Percentiles rank a stretch among this genome's conserved stretches.
phyloP scores from a whole-genome alignment of 1,140 invertebrate genomes.

The Lethocerus indicus region DNA sequence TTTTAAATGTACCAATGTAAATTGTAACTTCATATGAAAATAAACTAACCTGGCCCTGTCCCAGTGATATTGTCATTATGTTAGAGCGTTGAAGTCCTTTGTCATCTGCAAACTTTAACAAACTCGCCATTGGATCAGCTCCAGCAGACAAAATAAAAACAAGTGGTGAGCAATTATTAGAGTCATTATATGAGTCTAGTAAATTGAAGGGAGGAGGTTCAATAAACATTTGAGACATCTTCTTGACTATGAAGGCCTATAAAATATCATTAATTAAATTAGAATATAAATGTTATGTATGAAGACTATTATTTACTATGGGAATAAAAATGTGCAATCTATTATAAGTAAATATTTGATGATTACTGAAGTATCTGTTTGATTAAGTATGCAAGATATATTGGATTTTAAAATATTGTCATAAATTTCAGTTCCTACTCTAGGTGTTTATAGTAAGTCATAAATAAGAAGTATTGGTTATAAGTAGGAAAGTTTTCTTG shows the following conservation, averaged over 20 bases:
- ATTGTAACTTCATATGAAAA: neutral
- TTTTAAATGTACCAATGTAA: neutral
- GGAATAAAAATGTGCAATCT: too few species aligned
- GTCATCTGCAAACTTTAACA: constrained; percentile 69
- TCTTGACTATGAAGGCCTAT: constrained; percentile 49
- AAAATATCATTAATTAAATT: too few species aligned
- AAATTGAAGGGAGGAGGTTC: constrained; percentile 84
- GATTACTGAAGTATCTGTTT: too few species aligned
- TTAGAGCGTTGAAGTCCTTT: constrained; percentile 48
- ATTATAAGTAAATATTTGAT: too few species aligned
- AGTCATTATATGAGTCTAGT: constrained; percentile 67
- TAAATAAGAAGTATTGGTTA: too few species aligned
- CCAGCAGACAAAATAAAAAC: constrained; percentile 83
- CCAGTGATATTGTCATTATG: constrained; percentile 75
- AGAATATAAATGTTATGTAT: too few species aligned
- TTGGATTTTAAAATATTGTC: too few species aligned
- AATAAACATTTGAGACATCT: constrained; percentile 64
- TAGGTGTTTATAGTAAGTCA: too few species aligned
- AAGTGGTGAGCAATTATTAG: constrained; percentile 62
- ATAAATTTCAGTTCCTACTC: too few species aligned
- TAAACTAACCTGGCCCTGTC: constrained; percentile 61
- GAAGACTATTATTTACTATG: too few species aligned
- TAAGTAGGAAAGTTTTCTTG: too few species aligned
- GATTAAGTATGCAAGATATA: too few species aligned
- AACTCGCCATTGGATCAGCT: constrained; percentile 74